phyloP scores from a whole-genome alignment of 1,140 invertebrate genomes.

The Drosophila leontia region DNA sequence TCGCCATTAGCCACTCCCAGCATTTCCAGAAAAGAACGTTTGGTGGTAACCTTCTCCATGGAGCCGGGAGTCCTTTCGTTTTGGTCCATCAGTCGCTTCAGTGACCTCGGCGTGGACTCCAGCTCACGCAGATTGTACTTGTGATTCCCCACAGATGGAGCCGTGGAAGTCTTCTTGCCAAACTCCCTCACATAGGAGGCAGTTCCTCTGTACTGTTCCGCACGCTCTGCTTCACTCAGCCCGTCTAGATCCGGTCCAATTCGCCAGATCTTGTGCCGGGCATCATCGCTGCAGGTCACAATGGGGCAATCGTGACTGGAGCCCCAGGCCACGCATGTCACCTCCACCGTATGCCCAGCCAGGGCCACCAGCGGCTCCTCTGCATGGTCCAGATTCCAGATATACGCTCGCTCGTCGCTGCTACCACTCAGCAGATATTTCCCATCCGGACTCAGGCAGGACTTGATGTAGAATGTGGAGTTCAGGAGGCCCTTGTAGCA shows the following conservation, averaged over 20 bases:
- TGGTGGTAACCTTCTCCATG: conserved; percentile 65
- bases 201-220: conserved; percentile 85
- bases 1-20: conserved; percentile 39
- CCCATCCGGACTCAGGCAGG: conserved; percentile 91
- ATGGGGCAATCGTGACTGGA: conserved; percentile 86
- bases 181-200: conserved; percentile 86
- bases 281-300: conserved; percentile 93
- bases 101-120: conserved; percentile 86
- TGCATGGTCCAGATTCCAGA: conserved; percentile 90
- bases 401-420: conserved; percentile 92
- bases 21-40: conserved; percentile 80
- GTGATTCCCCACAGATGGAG: conserved; percentile 50
- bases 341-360: conserved; percentile 91
- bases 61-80: conserved; percentile 80
- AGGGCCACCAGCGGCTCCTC: conserved; percentile 89
- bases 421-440: conserved; percentile 93
- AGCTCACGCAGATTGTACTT: conserved; percentile 84
- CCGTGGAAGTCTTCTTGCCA: conserved; percentile 18
- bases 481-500: conserved; percentile 90
- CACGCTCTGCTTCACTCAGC: conserved; percentile 85
- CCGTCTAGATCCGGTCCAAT: conserved; percentile 86
- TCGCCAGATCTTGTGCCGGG: conserved; percentile 91
- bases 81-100: conserved; percentile 84
- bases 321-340: conserved; percentile 93
- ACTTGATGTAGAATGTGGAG: conserved; percentile 93